Conservation (phyloP, 1,140 invertebrate genomes). For the Leptonema lineaticorne region DNA sequence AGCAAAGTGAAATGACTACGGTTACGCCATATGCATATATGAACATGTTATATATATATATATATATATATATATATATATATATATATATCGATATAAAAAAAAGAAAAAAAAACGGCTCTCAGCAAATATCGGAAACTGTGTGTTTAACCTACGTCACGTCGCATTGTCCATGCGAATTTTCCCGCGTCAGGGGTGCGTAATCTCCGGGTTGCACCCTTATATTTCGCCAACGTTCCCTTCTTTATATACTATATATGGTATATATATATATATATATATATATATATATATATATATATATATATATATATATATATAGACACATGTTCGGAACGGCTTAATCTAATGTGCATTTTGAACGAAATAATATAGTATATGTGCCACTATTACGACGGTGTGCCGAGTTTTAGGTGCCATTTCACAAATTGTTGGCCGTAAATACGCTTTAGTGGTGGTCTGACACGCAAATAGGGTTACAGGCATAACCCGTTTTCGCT, state of each 20-base stretch:
- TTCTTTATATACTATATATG: not conserved
- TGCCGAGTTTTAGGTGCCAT: constrained; percentile 22
- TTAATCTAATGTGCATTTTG: constrained; percentile 38
- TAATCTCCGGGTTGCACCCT: no score
- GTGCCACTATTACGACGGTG: not conserved
- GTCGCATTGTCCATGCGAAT: no score
- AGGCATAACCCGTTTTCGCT: not conserved
- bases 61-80: not conserved
- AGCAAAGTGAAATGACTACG: no score
- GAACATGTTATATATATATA: not conserved
- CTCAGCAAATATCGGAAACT: no score
- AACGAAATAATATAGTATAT: constrained; percentile 33
- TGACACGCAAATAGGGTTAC: constrained; percentile 8
- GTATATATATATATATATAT: not conserved
- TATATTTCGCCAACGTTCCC: no score
- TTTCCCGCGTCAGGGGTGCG: no score
- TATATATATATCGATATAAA: not conserved
- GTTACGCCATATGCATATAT: no score
- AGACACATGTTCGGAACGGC: constrained; percentile 22
- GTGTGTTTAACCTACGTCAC: no score
- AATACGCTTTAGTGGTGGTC: constrained; percentile 14
- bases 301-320: not conserved
- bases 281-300: not conserved
- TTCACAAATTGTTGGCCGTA: constrained; percentile 37
- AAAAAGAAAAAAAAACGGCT: no score